phyloP scores from a whole-genome alignment of 2,113 vertebrate genomes.

The Rhynchomys soricoides region DNA sequence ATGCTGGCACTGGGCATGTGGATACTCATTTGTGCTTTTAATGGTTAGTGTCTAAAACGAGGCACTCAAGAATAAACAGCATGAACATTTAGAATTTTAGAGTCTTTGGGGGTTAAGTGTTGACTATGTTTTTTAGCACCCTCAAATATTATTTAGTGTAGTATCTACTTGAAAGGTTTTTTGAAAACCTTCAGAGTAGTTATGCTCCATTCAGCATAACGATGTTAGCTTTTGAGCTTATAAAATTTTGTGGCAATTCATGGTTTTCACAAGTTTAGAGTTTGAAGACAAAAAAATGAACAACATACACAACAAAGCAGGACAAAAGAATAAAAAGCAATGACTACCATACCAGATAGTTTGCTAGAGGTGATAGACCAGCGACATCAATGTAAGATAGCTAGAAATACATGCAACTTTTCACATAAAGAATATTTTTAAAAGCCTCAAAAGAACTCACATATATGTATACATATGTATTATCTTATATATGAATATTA shows the following conservation, averaged over 20 bases:
- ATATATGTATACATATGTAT: neutral
- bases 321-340: neutral
- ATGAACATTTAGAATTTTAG: neutral
- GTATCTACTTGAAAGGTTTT: neutral
- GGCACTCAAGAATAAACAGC: neutral
- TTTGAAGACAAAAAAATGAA: constrained; percentile 6
- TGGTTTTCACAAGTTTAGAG: neutral
- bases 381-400: neutral
- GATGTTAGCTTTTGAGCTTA: neutral
- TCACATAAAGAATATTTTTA: neutral
- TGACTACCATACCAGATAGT: neutral
- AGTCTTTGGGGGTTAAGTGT: neutral
- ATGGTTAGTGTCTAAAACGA: neutral
- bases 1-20: neutral
- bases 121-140: neutral
- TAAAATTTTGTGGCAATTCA: neutral
- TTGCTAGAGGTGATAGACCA: neutral
- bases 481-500: neutral
- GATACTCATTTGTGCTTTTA: constrained; percentile 30
- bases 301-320: neutral
- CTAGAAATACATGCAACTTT: neutral
- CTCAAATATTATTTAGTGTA: neutral
- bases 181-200: neutral
- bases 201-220: neutral
- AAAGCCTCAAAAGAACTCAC: neutral